Evolutionary conservation across 2,113 vertebrate genomes (phyloP).

Genomic region (Benitochromis conjunctus): DNA sequence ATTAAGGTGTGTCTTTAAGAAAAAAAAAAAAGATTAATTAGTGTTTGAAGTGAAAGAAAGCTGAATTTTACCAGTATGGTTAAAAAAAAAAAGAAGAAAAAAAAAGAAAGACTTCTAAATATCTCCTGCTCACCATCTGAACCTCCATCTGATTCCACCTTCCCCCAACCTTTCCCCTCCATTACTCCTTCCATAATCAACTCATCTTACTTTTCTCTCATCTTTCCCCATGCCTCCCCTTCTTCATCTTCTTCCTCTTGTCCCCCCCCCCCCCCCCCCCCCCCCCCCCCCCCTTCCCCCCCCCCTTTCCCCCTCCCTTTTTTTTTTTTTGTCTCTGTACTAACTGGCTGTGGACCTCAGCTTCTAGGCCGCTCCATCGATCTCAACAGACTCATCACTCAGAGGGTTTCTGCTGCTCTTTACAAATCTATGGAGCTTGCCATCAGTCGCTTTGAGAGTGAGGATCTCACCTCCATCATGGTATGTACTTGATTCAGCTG

Average conservation of each 20-base stretch:
- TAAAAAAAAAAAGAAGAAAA: not conserved
- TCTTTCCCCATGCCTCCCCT: not conserved
- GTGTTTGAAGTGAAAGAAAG: not conserved
- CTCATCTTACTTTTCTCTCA: not conserved
- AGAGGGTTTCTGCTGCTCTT: slow-evolving; percentile 94
- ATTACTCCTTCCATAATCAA: not conserved
- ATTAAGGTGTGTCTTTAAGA: not conserved
- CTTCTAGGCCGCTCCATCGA: slow-evolving; percentile 96
- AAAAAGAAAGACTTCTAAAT: not conserved
- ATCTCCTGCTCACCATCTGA: fast-evolving
- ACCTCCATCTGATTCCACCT: not conserved
- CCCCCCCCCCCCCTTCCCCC: too few relatives aligned
- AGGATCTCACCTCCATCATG: slow-evolving; percentile 97
- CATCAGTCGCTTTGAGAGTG: slow-evolving; percentile 97
- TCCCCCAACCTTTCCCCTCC: not conserved
- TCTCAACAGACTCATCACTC: slow-evolving; percentile 95
- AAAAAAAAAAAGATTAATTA: not conserved
- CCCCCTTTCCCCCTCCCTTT: too few relatives aligned
- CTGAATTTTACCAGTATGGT: not conserved
- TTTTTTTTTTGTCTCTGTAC: not conserved
- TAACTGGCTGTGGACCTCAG: slow-evolving; percentile 58
- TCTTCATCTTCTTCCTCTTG: not conserved
- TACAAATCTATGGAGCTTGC: slow-evolving; percentile 96
- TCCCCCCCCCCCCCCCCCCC: not conserved
- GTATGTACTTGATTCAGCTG: slow-evolving; percentile 58